Evolutionary conservation across 2,888 invertebrate genomes (phyloP).

Genomic region (Eurytoma californica): DNA sequence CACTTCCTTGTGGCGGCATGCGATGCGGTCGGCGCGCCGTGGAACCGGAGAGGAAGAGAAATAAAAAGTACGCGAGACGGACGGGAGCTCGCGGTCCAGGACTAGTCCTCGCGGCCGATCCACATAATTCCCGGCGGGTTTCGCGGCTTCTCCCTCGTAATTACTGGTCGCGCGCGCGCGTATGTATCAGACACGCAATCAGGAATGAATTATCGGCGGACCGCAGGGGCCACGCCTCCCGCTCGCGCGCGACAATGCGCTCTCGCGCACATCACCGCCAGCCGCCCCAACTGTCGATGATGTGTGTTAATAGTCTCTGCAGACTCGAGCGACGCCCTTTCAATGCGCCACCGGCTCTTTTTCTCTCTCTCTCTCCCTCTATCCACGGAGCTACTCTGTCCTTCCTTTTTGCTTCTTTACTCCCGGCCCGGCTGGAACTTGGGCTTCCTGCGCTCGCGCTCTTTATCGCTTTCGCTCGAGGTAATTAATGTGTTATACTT

Average conservation of each 20-base stretch:
- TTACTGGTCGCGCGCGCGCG: conserved; percentile 65
- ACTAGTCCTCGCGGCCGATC: not conserved
- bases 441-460: no score
- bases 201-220: conserved; percentile 73
- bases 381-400: no score
- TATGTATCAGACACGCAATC: conserved; percentile 74
- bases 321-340: conserved; percentile 17
- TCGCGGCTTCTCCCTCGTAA: conserved; percentile 60
- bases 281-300: conserved; percentile 72
- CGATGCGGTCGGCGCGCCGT: not conserved
- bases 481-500: no score
- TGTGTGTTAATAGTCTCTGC: conserved; percentile 72
- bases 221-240: conserved; percentile 17
- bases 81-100: not conserved
- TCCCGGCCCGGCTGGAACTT: no score
- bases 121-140: not conserved
- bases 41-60: not conserved
- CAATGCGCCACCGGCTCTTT: no score
- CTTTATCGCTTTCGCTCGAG: no score
- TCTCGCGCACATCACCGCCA: conserved; percentile 70
- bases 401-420: no score
- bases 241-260: conserved; percentile 66
- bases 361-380: no score
- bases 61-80: no score
- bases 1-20: no score